Evolutionary conservation across 2,797 vertebrate species (phyloP).

Genomic region (Fistularia commersonii): DNA sequence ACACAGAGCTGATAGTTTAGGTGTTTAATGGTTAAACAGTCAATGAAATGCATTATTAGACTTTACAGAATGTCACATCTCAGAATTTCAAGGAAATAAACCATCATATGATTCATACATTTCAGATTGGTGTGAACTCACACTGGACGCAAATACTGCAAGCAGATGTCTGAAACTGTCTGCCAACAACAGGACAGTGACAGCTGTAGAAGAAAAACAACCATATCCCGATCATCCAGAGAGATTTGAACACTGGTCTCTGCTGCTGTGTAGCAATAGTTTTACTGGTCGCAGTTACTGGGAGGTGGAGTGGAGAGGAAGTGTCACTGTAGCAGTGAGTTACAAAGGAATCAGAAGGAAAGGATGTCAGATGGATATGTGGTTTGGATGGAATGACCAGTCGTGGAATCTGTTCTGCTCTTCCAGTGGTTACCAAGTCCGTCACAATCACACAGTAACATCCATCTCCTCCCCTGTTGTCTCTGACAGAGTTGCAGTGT

Average conservation of each 20-base stretch:
- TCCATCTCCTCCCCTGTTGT: neutral
- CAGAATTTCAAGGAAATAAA: too few relatives aligned
- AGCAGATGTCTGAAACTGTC: neutral
- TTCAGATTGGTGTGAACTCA: neutral
- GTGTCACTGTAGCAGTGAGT: too few relatives aligned
- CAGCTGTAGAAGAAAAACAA: too few relatives aligned
- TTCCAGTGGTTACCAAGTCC: neutral
- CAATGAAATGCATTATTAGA: too few relatives aligned
- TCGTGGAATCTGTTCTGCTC: neutral
- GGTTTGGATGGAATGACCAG: neutral
- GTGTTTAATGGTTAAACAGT: too few relatives aligned
- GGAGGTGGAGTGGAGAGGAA: constrained; percentile 6
- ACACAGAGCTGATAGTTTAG: too few relatives aligned
- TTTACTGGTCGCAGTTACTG: constrained; percentile 6
- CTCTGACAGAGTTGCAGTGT: too few relatives aligned
- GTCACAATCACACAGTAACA: neutral
- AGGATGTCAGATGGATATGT: neutral
- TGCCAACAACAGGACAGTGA: neutral
- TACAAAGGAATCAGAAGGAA: neutral
- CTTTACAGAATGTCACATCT: too few relatives aligned
- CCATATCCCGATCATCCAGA: neutral
- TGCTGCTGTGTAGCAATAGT: constrained; percentile 1
- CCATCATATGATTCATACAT: too few relatives aligned
- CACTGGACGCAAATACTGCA: neutral
- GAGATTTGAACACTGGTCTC: neutral